A percentile compares a stretch with the other conserved stretches of the same genome.
phyloP scores from a whole-genome alignment of 2,113 vertebrate species.

The Nesospiza acunhae region DNA sequence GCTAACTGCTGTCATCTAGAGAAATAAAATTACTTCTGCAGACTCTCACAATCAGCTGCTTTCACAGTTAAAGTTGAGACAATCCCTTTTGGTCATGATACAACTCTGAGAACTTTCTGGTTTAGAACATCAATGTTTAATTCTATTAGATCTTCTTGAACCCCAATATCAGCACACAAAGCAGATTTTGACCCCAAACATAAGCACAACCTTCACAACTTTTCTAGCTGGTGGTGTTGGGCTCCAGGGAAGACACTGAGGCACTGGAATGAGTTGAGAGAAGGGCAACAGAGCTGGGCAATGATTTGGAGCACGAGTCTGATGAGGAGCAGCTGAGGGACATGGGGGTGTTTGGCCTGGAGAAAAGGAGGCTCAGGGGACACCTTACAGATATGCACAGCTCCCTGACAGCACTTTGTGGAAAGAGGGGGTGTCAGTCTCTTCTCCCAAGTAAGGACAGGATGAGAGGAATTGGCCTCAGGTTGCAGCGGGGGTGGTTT shows the following conservation, averaged over 20 bases:
- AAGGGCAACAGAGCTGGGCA: neutral
- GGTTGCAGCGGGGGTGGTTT: rapidly evolving
- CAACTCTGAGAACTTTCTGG: neutral
- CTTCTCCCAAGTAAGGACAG: rapidly evolving
- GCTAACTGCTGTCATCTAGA: neutral
- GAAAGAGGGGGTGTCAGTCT: neutral
- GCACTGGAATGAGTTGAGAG: neutral
- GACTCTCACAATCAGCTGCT: neutral
- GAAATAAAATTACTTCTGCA: neutral
- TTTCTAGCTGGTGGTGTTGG: neutral
- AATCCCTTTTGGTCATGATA: neutral
- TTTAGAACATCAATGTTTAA: neutral
- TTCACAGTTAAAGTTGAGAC: neutral
- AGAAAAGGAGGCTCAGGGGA: neutral
- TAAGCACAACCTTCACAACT: neutral
- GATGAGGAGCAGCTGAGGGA: neutral
- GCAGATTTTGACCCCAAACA: neutral
- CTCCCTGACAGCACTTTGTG: neutral
- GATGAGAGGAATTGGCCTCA: neutral
- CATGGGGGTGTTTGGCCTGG: neutral
- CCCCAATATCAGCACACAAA: neutral
- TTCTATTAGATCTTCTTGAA: neutral
- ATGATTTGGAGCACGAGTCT: neutral
- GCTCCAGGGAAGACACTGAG: neutral
- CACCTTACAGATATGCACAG: neutral